These are phyloP conservation scores for Chymomyza costata DNA, from an alignment of 1,140 invertebrate species.

Conservation along the genomic window DNA sequence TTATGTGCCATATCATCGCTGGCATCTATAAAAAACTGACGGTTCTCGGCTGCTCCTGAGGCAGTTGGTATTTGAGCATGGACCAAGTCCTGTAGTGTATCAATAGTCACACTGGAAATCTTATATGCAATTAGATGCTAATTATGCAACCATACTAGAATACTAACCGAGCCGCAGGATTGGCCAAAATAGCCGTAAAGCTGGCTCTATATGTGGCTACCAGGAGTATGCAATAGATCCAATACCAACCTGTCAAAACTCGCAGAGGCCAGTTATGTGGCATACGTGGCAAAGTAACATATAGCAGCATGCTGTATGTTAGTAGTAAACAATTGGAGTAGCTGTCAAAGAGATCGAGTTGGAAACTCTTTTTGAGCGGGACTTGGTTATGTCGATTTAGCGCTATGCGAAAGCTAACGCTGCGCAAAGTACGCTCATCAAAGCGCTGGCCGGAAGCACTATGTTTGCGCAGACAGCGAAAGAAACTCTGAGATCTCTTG, in stretches of 20 bases:
- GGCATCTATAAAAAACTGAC: constrained; percentile 82
- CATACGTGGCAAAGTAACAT: constrained; percentile 84
- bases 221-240: constrained; percentile 87
- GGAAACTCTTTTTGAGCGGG: constrained; percentile 1
- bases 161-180: constrained; percentile 81
- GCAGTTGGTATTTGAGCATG: constrained; percentile 80
- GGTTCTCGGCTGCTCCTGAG: constrained; percentile 82
- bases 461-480: constrained; percentile 24
- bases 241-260: constrained; percentile 88
- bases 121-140: constrained; percentile 9
- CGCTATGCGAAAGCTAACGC: constrained; percentile 44
- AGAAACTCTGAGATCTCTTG: constrained; percentile 24
- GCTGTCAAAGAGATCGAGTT: constrained; percentile 80
- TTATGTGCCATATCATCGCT: constrained; percentile 80
- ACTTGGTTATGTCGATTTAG: constrained; percentile 36
- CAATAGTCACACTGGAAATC: constrained; percentile 81
- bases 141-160: constrained; percentile 8
- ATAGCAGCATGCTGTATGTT: constrained; percentile 86
- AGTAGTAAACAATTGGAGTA: constrained; percentile 84
- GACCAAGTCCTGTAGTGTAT: constrained; percentile 82
- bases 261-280: constrained; percentile 86
- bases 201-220: constrained; percentile 86
- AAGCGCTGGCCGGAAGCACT: neutral
- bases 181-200: constrained; percentile 87
- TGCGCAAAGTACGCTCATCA: constrained; percentile 9